Evolutionary conservation across 2,888 invertebrate species (phyloP), one percentile per base, ranked within the genome.

Genomic region (Lissonota sp.): DNA sequence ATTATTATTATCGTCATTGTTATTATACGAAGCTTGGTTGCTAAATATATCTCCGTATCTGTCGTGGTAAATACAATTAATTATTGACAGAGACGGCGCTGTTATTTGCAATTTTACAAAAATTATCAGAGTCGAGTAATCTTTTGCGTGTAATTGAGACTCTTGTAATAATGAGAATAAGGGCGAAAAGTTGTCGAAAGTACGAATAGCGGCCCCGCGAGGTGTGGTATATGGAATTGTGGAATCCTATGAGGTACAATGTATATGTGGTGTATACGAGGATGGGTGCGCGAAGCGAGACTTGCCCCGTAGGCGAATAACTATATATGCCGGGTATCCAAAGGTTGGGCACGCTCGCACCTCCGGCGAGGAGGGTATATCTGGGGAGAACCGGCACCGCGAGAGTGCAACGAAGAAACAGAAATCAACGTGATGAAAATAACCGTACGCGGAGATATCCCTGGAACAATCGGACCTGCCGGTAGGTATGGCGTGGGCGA

Each of bases 381-480:
- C 84, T 87, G 51, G 70, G 55, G 74, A 67, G 76, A 71, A 60
- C n/a, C n/a, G 70, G 53, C 57, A 58, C 40, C 6, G 14, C 46
- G 14, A n/a, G n/a, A n/a, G n/a, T n/a, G n/a, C n/a, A 16, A 51
- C 12, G 55, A 44, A 72, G 26, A 12, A 73, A 69, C 14, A 51
- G 46, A 71, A 53, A 69, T 58, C 74, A 67, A 57, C 49, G n/a
- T 51, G 51, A 51, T 51, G 12, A 14, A 12, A 12, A 51, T n/a
- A 51, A 51, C 51, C 42, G 7, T 42, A 75, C 64, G 42, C 51
- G 66, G 66, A 86, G 86, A 83, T 88, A 90, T 90, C 90, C 89
- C 90, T 90, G 90, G 91, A 91, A 91, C 91, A 90, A 91, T 90
- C 90, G 89, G 89, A 91, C 88, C 91, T 88, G 90, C 89, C 88